Evolutionary conservation across 2,113 vertebrate species (phyloP).

Genomic region (Rhinolophus sinicus): DNA sequence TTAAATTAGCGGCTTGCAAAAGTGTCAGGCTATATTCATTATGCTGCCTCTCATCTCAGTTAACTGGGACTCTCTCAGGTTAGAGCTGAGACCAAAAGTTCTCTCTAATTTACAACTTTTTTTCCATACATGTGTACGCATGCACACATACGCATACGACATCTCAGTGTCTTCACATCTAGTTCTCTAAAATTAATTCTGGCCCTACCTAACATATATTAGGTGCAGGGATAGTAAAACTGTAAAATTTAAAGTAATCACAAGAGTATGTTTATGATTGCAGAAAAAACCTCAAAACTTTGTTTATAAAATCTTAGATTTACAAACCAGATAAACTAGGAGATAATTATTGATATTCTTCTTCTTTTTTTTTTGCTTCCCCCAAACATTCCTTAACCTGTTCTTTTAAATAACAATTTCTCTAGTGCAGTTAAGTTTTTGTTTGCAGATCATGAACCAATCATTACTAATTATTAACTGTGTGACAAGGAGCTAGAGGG

Average conservation of each 20-base stretch:
- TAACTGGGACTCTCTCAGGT: slow-evolving; percentile 18
- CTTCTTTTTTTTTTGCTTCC: neutral
- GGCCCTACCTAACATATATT: neutral
- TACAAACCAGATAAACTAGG: slow-evolving; percentile 21
- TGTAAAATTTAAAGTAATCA: slow-evolving; percentile 43
- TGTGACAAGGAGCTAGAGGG: slow-evolving; percentile 29
- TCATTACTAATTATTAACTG: slow-evolving; percentile 61
- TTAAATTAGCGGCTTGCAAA: slow-evolving; percentile 53
- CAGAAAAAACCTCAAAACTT: neutral
- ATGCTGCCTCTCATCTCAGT: slow-evolving; percentile 26
- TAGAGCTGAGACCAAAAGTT: slow-evolving; percentile 34
- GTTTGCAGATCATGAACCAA: slow-evolving; percentile 60
- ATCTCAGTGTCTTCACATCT: slow-evolving; percentile 9
- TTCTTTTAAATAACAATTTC: slow-evolving; percentile 61
- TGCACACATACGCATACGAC: neutral
- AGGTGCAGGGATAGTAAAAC: slow-evolving; percentile 17
- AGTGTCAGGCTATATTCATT: slow-evolving; percentile 49
- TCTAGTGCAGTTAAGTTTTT: slow-evolving; percentile 58
- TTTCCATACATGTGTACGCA: neutral
- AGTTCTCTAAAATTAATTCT: slow-evolving; percentile 51
- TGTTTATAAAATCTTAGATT: slow-evolving; percentile 24
- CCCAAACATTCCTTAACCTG: neutral
- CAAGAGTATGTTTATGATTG: neutral
- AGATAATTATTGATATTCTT: slow-evolving; percentile 52
- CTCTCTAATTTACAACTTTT: slow-evolving; percentile 6